phyloP scores from a whole-genome alignment of 2,113 vertebrate genomes.

The Rhipidura dahli region DNA sequence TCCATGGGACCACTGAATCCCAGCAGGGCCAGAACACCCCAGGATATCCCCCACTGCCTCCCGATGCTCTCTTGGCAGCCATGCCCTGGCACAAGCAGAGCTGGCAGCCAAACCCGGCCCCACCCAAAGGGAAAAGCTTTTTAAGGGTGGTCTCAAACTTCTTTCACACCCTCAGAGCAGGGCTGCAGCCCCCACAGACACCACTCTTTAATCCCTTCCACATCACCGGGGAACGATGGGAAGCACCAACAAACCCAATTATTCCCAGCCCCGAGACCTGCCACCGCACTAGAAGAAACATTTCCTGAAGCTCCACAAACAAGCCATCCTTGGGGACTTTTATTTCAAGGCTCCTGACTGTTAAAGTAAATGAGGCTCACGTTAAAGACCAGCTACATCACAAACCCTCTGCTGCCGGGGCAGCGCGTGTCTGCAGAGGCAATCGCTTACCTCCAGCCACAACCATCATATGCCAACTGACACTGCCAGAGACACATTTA shows the following conservation, averaged over 20 bases:
- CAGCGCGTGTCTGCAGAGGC: not conserved
- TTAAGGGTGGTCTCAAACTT: not conserved
- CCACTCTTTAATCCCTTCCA: not conserved
- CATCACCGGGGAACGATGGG: not conserved
- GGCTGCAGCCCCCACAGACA: not conserved
- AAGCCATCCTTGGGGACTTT: slow-evolving; percentile 64
- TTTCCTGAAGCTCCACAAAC: slow-evolving; percentile 68
- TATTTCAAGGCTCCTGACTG: slow-evolving; percentile 69
- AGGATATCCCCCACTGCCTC: fast-evolving
- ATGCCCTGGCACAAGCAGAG: not conserved
- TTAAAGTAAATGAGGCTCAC: slow-evolving; percentile 68
- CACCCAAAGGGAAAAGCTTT: not conserved
- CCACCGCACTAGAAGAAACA: not conserved
- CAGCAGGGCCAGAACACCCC: not conserved
- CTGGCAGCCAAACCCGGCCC: fast-evolving
- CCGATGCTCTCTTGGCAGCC: not conserved
- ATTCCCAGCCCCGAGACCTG: not conserved
- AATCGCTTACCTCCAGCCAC: not conserved
- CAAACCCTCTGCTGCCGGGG: slow-evolving; percentile 10
- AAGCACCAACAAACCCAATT: not conserved
- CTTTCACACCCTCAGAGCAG: not conserved
- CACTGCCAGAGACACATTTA: not conserved
- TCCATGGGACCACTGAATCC: not conserved
- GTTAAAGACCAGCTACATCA: slow-evolving; percentile 49
- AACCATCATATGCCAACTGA: not conserved